phyloP scores from a whole-genome alignment of 1,140 invertebrate species.

The Luehdorfia chinensis region DNA sequence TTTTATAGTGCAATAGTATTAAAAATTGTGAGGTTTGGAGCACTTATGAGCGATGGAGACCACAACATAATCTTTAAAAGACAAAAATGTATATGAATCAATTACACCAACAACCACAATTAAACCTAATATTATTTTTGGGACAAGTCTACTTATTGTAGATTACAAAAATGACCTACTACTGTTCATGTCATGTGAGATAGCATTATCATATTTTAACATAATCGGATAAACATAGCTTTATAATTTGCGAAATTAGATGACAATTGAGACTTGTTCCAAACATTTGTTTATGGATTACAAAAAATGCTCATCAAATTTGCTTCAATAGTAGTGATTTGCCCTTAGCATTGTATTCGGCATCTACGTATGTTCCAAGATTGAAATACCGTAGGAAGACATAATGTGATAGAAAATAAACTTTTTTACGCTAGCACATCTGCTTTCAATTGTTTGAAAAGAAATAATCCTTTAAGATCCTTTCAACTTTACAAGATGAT shows the following conservation, averaged over 20 bases:
- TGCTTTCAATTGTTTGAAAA: slow-evolving; percentile 27
- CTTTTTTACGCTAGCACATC: slow-evolving; percentile 67
- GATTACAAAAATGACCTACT: no score
- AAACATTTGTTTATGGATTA: no score
- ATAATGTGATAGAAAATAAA: slow-evolving; percentile 75
- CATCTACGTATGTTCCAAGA: slow-evolving; percentile 61
- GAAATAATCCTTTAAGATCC: not conserved
- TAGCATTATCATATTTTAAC: no score
- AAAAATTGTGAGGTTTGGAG: not conserved
- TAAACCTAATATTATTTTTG: slow-evolving; percentile 7
- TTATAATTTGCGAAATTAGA: no score
- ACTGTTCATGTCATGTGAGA: no score
- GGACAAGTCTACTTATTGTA: not conserved
- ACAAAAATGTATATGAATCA: no score
- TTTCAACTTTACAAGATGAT: slow-evolving; percentile 2
- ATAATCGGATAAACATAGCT: no score
- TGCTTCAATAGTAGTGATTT: slow-evolving; percentile 61
- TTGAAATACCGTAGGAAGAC: slow-evolving; percentile 64
- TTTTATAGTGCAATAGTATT: slow-evolving; percentile 68
- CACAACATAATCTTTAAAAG: no score
- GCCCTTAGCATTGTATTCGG: slow-evolving; percentile 55
- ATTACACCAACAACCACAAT: slow-evolving; percentile 6
- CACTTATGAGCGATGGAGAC: no score
- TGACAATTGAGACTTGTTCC: no score
- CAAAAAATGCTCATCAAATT: slow-evolving; percentile 17